Base-by-base conservation (phyloP, 2,888 invertebrate genomes). In the Deroplatys truncata region DNA sequence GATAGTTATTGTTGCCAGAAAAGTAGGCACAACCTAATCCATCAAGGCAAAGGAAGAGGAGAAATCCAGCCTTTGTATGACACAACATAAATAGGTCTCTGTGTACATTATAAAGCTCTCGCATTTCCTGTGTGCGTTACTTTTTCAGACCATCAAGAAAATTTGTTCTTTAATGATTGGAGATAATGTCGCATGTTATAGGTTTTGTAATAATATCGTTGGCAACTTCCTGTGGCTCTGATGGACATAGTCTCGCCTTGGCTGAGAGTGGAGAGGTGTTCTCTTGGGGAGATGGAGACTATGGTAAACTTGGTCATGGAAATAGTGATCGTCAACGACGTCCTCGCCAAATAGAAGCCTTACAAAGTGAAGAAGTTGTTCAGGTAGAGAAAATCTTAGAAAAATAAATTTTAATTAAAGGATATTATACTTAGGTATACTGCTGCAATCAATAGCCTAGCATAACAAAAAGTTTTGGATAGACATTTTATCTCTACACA, bases 231-330 rank as follows among this genome's bases (percentile, higher is more conserved):
- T 95, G 95, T 89, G 96, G 96, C 2, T 95, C 95, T 1, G 96
- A 96, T 92, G 96, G 96, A 0, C 96, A 96, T 92, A 95, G 95
- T 92, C 92, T 96, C 91, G 96, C 96, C 1, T 92, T 96, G 88
- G 95, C 96, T 0, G 95, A 96, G 92, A 95, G 95, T 91, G 96
- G 96, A 0, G 96, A 96, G 92, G 96, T 96, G 43, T 96, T 96
- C 92, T 95, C 95, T 29, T 96, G 96, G 96, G 96, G 95, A 16
- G 95, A 96, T 92, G 96, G 96, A 0, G 96, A 96, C 92, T 96
- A 95, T 92, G 96, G 96, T 15, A 95, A 96, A 93, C 93, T 96
- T 72, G 96, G 96, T 0, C 96, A 96, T 92, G 96, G 96, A 13
- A 95, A 95, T 92, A 95, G 95, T 91, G 96, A 96, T 91, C 92